Evolutionary conservation across 2,888 invertebrate species (phyloP), one percentile per base, ranked within the genome.

Genomic region (Drosophila limbata): DNA sequence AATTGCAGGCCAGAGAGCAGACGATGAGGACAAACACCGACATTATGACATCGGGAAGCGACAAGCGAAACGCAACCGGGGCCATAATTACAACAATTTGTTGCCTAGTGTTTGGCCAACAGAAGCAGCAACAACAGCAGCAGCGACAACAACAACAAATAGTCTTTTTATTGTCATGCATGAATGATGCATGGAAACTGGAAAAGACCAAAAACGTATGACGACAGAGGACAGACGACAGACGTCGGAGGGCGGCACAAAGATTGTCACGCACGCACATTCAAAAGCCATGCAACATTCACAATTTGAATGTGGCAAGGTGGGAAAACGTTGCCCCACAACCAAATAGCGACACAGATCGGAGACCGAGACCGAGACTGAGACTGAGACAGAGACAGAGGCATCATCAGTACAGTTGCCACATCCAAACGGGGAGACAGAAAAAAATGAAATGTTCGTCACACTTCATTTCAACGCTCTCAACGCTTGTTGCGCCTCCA

Each of bases 401-500:
- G 35, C 35, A 11, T 11, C 19, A 19, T 35, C 15, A 21, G 75
- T 61, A 67, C 68, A 76, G 73, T 42, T 44, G 44, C 35, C 44
- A 42, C 40, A 31, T 10, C 13, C 15, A 19, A 15, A 17, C 37
- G 31, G 42, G n/a, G 13, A 25, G 44, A 37, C 52, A 37, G 52
- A 31, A 17, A 31, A n/a, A 11, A 28, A 44, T 39, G 51, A 66
- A 65, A 66, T 64, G 55, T 61, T 57, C 83, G 84, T 84, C 87
- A 84, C 84, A 86, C 89, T 78, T 88, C 89, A 84, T 84, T 84
- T 88, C 61, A 68, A 84, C 65, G 87, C 70, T 88, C 67, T 88
- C 66, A 88, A 88, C 84, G 84, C 89, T 84, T 84, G 84, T 84
- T 88, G 84, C 89, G 84, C 89, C 89, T 88, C 67, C 81, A 84